Base-by-base conservation (phyloP, 2,797 vertebrate species). In the Bovichtus variegatus region DNA sequence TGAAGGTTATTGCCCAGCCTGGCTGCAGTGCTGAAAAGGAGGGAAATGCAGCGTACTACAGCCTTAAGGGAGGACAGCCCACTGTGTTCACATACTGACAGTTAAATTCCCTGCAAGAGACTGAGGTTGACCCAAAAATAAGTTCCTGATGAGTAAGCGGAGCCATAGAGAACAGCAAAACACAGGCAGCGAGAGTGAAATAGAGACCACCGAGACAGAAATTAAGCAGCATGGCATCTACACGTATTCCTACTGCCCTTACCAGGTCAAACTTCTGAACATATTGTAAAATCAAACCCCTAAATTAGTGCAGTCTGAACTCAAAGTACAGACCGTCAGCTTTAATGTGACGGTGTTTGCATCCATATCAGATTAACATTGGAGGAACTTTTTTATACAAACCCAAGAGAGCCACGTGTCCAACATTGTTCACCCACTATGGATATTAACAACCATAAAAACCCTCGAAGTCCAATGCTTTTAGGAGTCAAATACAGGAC, bases 81-180 rank as follows among this genome's bases (percentile, higher is more conserved):
- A 3, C 44, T 31, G 19, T 57, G 29, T 59, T 63, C 55, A 51
- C 31, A 12, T 4, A 36, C 36, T 50, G 58, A 66, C 23, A 8
- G 34, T 44, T 38, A 2, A 12, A 54, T 18, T n/a, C 15, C 21
- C 31, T 2, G 7, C n/a, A 49, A 21, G 46, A 62, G 44, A 19
- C 54, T 46, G n/a, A 74, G 25, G 44, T 7, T 25, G 34, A 65
- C 36, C 65, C n/a, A 38, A 36, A 41, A 44, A 58, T 57, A 57
- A 11, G 46, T 47, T 66, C 46, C 53, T 53, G 53, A 54, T 29
- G 54, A 55, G 40, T 13, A 4, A 65, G 53, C 4, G 2, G 41
- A 49, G 9, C 12, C 57, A 15, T 1, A 9, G 41, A 53, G 31
- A 38, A 23, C 29, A 18, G n/a, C 12, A 21, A 54, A 44, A 18